A percentile compares a stretch with the other conserved stretches of the same genome.
Conservation (phyloP, 2,888 invertebrate genomes). For the Acleris holmiana region DNA sequence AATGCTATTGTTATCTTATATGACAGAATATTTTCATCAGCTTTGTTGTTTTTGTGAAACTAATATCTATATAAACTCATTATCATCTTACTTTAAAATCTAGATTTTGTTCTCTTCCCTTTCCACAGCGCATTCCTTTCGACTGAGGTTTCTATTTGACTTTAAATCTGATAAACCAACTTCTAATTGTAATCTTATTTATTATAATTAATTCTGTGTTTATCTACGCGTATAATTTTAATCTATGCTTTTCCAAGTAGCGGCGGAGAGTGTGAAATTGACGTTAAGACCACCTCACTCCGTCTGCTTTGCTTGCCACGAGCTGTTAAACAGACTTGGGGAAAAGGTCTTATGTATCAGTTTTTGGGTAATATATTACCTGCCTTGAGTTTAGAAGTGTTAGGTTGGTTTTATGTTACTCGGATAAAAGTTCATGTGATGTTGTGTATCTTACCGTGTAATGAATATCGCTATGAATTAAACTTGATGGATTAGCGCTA, state of each 20-base stretch:
- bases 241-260: constrained; percentile 32
- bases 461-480: constrained; percentile 31
- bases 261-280: constrained; percentile 42
- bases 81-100: too few species aligned
- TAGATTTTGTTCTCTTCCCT: too few species aligned
- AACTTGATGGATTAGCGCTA: constrained; percentile 30
- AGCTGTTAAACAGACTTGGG: background rate
- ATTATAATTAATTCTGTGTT: constrained; percentile 4
- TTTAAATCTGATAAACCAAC: background rate
- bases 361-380: background rate
- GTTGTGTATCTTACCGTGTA: constrained; percentile 3
- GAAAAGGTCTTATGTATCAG: background rate
- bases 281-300: constrained; percentile 42
- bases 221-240: constrained; percentile 7
- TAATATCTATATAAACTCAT: too few species aligned
- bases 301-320: constrained; percentile 36
- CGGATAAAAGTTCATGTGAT: background rate
- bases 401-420: background rate
- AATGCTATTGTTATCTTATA: too few species aligned
- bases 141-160: too few species aligned
- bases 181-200: background rate
- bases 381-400: background rate
- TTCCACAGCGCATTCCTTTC: too few species aligned
- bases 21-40: too few species aligned
- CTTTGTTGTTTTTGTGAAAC: too few species aligned